These are phyloP conservation scores for Cecidostiba fungosa DNA, from an alignment of 2,888 invertebrate genomes.

Conservation along the genomic window DNA sequence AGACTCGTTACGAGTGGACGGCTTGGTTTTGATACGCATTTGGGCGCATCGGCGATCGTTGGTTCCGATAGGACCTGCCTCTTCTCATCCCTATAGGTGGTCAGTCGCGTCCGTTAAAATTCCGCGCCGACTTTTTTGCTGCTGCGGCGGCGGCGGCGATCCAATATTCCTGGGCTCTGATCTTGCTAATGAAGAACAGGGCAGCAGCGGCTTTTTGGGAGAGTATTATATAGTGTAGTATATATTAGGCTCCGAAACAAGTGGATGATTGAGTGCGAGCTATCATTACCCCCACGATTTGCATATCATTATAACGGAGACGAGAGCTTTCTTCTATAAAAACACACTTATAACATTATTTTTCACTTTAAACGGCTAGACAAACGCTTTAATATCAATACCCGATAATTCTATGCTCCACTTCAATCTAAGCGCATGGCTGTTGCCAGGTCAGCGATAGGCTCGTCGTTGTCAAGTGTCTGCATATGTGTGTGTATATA, in stretches of 20 bases:
- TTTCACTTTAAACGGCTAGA: neutral
- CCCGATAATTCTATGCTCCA: neutral
- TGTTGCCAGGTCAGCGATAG: neutral
- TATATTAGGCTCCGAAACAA: neutral
- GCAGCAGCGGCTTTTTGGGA: neutral
- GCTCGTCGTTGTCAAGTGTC: neutral
- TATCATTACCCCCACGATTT: no score
- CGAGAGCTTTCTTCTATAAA: no score
- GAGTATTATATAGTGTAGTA: neutral
- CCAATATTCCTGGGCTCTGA: slow-evolving; percentile 18
- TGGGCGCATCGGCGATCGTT: slow-evolving; percentile 44
- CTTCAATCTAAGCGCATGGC: neutral
- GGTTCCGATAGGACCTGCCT: slow-evolving; percentile 11
- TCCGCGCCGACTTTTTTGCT: slow-evolving; percentile 36
- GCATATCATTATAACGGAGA: no score
- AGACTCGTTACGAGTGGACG: slow-evolving; percentile 45
- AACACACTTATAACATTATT: neutral
- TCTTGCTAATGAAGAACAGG: slow-evolving; percentile 29
- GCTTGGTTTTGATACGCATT: slow-evolving; percentile 47
- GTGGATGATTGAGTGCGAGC: neutral
- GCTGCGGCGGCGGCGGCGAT: neutral
- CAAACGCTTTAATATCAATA: slow-evolving; percentile 7
- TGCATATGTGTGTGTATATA: no score
- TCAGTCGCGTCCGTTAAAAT: slow-evolving; percentile 46
- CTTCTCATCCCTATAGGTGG: slow-evolving; percentile 21